Percentiles rank a stretch among this genome's conserved stretches.
Evolutionary conservation across 2,888 invertebrate genomes (phyloP).

Genomic region (Erebia palarica): DNA sequence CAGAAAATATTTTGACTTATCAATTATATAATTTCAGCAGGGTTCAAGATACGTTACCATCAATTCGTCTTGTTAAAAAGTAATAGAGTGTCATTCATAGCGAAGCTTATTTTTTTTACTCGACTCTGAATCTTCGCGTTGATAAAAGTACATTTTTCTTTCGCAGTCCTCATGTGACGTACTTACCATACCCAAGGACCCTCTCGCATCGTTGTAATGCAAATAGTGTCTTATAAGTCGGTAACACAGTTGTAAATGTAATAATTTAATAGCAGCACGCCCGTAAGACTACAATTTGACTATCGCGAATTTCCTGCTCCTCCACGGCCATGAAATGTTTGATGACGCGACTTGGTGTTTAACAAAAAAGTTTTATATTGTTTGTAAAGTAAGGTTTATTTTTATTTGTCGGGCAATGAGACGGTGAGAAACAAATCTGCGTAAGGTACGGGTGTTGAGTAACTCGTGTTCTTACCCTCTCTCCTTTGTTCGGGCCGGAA

Average conservation of each 20-base stretch:
- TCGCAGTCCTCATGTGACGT: constrained; percentile 76
- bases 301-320: constrained; percentile 80
- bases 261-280: constrained; percentile 77
- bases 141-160: constrained; percentile 83
- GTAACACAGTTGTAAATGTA: constrained; percentile 78
- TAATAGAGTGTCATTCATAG: neutral
- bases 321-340: constrained; percentile 63
- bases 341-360: constrained; percentile 51
- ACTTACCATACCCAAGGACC: constrained; percentile 73
- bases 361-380: constrained; percentile 60
- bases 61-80: constrained; percentile 35
- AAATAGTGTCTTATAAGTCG: constrained; percentile 72
- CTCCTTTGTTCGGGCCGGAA: constrained; percentile 82
- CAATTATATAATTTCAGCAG: neutral
- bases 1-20: neutral
- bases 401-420: constrained; percentile 55
- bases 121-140: constrained; percentile 75
- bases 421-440: constrained; percentile 80
- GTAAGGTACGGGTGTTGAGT: constrained; percentile 82
- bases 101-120: constrained; percentile 77
- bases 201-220: constrained; percentile 62
- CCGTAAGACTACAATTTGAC: constrained; percentile 82
- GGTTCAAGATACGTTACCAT: neutral
- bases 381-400: constrained; percentile 59
- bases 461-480: constrained; percentile 83